phyloP scores from a whole-genome alignment of 2,888 invertebrate genomes.

The Cosmopolites sordidus region DNA sequence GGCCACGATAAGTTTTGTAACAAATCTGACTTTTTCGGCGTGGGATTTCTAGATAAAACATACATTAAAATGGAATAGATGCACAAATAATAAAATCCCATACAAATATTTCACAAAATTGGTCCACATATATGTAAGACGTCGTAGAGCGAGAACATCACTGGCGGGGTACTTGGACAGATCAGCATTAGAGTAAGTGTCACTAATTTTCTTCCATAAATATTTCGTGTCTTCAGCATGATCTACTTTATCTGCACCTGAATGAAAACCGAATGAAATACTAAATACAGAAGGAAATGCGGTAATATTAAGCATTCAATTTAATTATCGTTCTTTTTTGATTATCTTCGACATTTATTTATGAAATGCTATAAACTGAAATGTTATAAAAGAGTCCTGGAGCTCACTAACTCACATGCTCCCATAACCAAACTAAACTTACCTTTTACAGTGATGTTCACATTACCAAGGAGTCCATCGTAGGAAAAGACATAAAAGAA shows the following conservation, averaged over 20 bases:
- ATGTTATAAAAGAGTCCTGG: no score
- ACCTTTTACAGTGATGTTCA: constrained; percentile 16
- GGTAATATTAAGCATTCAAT: no score
- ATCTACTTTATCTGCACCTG: constrained; percentile 34
- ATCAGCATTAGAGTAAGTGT: constrained; percentile 25
- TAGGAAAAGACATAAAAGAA: constrained; percentile 33
- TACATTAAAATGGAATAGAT: neutral
- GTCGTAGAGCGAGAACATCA: constrained; percentile 27
- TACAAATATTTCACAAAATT: constrained; percentile 60
- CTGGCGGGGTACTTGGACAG: constrained; percentile 12
- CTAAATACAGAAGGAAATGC: no score
- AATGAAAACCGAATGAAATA: no score
- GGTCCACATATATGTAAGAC: constrained; percentile 48
- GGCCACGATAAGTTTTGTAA: constrained; percentile 33
- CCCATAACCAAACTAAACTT: no score
- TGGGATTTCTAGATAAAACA: constrained; percentile 39
- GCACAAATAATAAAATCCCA: neutral
- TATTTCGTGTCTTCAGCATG: constrained; percentile 36
- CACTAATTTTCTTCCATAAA: constrained; percentile 29
- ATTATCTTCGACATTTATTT: no score
- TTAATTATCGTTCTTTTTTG: no score
- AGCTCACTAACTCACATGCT: no score
- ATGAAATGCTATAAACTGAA: no score
- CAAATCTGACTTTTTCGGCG: constrained; percentile 31
- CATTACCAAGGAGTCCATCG: constrained; percentile 28